Base-by-base conservation (phyloP, 2,113 vertebrate genomes). In the Eulacestoma nigropectus region DNA sequence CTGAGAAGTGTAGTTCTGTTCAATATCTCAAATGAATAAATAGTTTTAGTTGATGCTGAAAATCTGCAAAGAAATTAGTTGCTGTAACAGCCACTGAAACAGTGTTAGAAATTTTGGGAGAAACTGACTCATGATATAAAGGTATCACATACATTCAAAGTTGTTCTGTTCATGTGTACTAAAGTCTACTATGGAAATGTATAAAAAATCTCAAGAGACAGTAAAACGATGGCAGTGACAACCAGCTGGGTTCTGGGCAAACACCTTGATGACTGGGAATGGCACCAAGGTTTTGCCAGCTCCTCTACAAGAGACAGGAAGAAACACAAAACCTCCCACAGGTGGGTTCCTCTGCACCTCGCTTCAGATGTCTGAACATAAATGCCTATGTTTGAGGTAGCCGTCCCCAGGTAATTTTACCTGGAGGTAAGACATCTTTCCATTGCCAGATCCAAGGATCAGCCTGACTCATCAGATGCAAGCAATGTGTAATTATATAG, bases 391-490 rank as follows among this genome's bases (percentile, higher is more conserved):
- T 70, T 60, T 91, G 53, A 76, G 57, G 63, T 23, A 73, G 67
- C 22, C 60, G 53, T 44, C 32, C 29, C 30, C n/a, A 65, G 74
- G 35, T 65, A 68, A 85, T 83, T 94, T 83, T 72, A 64, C 75
- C 84, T 76, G 32, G 32, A 84, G 59, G 35, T 27, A 77, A 92
- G 84, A 80, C 52, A 35, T 6, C 70, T 80, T 83, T 86, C 67
- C 41, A 14, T n/a, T 62, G 72, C 14, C 63, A 95, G 41, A 88
- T 90, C 47, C 72, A 84, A 47, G 53, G 59, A 93, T 90, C 49
- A 47, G 50, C 35, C 72, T 90, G 72, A 95, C 72, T 95, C 95
- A 92, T 90, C 68, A 90, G 25, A 59, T 63, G 59, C 59, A 84
- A 84, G 63, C 41, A 46, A 32, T 33, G 27, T 84, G 47, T 67